A percentile compares a stretch with the other conserved stretches of the same genome.
Conservation (phyloP, 2,888 invertebrate genomes). For the Meta bourneti region DNA sequence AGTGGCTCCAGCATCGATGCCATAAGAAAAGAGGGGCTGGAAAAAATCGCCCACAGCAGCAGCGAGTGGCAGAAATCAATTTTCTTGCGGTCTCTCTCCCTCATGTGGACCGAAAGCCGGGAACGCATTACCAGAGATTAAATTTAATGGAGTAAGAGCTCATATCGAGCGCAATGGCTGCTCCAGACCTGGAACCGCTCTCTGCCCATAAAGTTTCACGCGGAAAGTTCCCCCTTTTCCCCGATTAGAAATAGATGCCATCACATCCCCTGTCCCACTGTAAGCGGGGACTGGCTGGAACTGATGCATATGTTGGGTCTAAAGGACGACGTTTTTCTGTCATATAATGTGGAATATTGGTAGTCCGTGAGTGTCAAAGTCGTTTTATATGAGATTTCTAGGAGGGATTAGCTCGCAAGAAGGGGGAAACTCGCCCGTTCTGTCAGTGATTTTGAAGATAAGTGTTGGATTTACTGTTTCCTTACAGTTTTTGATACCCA, state of each 20-base stretch:
- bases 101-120: background rate
- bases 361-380: background rate
- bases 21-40: slow-evolving; percentile 1
- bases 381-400: background rate
- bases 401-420: background rate
- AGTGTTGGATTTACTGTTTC: background rate
- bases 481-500: background rate
- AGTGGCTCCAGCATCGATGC: background rate
- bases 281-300: background rate
- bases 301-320: background rate
- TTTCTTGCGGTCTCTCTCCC: slow-evolving; percentile 45
- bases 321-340: background rate
- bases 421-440: background rate
- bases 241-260: slow-evolving; percentile 21
- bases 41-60: background rate
- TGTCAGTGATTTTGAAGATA: background rate
- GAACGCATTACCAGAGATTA: slow-evolving; percentile 52
- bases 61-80: slow-evolving; percentile 52
- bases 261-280: slow-evolving; percentile 1
- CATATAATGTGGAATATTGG: background rate
- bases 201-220: slow-evolving; percentile 23
- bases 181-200: background rate
- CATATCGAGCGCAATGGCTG: slow-evolving; percentile 9
- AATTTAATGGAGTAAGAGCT: slow-evolving; percentile 63
- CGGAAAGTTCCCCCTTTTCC: background rate